A percentile compares a stretch with the other conserved stretches of the same genome.
phyloP scores from a whole-genome alignment of 2,888 invertebrate species.

The Brenthis ino region DNA sequence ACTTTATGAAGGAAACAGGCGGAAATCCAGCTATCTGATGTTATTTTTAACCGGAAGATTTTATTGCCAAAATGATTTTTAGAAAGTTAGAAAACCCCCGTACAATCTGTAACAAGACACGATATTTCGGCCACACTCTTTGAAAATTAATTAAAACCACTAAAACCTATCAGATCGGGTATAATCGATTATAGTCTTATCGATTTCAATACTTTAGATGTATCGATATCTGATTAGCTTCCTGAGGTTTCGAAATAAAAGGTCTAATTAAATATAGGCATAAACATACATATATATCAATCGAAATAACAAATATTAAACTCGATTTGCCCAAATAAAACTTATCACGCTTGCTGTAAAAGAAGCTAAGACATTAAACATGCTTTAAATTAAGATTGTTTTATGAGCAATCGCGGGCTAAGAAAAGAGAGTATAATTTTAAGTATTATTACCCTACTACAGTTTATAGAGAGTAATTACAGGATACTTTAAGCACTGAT shows the following conservation, averaged over 20 bases:
- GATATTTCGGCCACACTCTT: constrained; percentile 12
- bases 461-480: no score
- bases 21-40: no score
- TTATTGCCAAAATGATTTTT: no score
- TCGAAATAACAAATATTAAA: neutral
- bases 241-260: neutral
- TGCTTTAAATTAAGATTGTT: neutral
- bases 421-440: no score
- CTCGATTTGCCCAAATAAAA: neutral
- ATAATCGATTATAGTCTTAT: constrained; percentile 5
- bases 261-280: neutral
- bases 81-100: neutral
- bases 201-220: constrained; percentile 7
- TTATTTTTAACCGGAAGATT: no score
- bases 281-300: neutral
- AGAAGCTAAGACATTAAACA: neutral
- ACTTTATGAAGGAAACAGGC: no score
- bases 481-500: no score
- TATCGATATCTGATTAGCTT: constrained; percentile 10
- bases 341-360: neutral
- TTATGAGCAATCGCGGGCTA: constrained; percentile 18
- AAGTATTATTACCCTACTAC: no score
- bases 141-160: constrained; percentile 13
- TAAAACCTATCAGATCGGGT: constrained; percentile 2
- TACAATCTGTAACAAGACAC: constrained; percentile 1